Percentiles rank a stretch among this genome's conserved stretches.
Conservation (phyloP, 2,797 vertebrate genomes). For the Sciurus carolinensis region DNA sequence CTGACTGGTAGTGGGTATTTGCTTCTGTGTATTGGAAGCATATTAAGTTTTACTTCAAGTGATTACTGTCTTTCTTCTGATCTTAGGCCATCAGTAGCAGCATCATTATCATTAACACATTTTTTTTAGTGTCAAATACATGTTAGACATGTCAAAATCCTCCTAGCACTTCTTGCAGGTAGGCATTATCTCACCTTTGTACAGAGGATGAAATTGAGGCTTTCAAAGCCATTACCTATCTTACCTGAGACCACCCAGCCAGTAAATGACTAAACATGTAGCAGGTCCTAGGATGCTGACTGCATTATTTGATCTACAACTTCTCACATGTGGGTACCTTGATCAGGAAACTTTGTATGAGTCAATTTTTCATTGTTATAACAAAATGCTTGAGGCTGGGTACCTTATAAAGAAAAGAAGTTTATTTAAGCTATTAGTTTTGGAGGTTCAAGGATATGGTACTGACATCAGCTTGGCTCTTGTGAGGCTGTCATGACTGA, state of each 20-base stretch:
- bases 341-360: background rate
- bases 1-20: background rate
- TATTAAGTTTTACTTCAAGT: background rate
- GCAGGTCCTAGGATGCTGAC: background rate
- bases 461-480: no score
- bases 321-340: background rate
- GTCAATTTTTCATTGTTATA: background rate
- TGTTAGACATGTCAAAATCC: background rate
- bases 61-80: constrained; percentile 18
- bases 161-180: background rate
- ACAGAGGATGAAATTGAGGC: background rate
- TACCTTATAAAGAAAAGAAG: background rate
- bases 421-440: background rate
- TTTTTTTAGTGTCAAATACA: background rate
- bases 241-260: background rate
- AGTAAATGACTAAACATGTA: background rate
- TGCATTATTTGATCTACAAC: background rate
- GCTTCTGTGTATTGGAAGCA: background rate
- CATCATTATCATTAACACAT: background rate
- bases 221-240: background rate
- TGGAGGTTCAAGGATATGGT: background rate
- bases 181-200: background rate
- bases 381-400: background rate
- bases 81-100: background rate
- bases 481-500: background rate